A percentile compares a stretch with the other conserved stretches of the same genome.
These are phyloP conservation scores for Argyresthia albistria DNA, from an alignment of 2,888 invertebrate species.

Conservation along the genomic window DNA sequence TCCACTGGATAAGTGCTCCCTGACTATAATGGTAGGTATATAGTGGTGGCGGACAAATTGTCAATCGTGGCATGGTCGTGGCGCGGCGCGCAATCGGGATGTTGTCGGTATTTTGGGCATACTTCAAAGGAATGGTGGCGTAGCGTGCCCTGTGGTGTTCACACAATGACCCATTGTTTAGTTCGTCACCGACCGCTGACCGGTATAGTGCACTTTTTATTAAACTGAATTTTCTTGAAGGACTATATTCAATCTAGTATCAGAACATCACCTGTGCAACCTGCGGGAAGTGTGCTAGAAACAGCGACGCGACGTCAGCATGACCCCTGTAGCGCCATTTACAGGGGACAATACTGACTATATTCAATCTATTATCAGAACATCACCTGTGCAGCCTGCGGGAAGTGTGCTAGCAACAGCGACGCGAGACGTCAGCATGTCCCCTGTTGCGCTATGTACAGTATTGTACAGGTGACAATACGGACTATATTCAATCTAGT, in stretches of 20 bases:
- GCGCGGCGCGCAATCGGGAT: no score
- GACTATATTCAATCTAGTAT: background rate
- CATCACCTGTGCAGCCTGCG: constrained; percentile 82
- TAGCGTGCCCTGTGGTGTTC: no score
- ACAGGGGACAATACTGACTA: constrained; percentile 94
- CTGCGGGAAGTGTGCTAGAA: constrained; percentile 87
- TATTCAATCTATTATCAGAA: background rate
- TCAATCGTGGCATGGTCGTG: no score
- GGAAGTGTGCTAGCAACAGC: constrained; percentile 84
- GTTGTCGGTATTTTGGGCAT: no score
- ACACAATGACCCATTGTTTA: no score
- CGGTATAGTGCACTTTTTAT: no score
- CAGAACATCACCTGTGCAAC: constrained; percentile 76
- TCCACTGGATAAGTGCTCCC: no score
- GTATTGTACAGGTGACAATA: constrained; percentile 95
- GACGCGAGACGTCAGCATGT: constrained; percentile 82
- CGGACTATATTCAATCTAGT: constrained; percentile 2
- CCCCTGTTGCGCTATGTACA: constrained; percentile 91
- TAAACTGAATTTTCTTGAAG: no score
- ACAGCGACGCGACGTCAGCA: constrained; percentile 79
- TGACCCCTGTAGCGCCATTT: constrained; percentile 93
- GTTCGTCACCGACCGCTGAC: no score
- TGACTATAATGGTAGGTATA: no score
- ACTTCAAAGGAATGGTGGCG: no score
- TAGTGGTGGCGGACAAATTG: no score